Evolutionary conservation across 2,888 invertebrate genomes (phyloP).

Genomic region (Troides oblongomaculatus): DNA sequence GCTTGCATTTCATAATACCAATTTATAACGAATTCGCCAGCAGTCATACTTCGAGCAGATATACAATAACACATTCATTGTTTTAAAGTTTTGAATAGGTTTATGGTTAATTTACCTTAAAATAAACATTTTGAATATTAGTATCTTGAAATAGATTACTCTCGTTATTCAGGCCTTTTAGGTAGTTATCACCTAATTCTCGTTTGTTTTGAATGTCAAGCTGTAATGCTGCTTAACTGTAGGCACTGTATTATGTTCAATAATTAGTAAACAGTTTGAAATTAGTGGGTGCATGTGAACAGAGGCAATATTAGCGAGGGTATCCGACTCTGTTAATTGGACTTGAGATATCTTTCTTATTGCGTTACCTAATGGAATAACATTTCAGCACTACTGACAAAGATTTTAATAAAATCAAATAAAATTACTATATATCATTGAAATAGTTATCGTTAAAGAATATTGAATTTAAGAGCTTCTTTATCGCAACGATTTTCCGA

Average conservation of each 20-base stretch:
- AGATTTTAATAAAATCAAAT: constrained; percentile 13
- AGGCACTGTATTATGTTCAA: background rate
- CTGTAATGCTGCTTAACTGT: background rate
- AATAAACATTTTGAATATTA: too few relatives aligned
- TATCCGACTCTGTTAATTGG: constrained; percentile 32
- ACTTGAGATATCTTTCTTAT: constrained; percentile 43
- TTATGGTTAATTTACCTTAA: too few relatives aligned
- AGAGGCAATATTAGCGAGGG: constrained; percentile 20
- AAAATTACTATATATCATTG: background rate
- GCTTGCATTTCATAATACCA: too few relatives aligned
- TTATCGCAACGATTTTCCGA: too few relatives aligned
- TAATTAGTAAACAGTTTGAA: constrained; percentile 18
- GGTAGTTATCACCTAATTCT: too few relatives aligned
- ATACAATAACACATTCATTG: too few relatives aligned
- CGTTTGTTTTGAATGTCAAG: background rate
- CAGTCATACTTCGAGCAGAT: too few relatives aligned
- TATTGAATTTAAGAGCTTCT: too few relatives aligned
- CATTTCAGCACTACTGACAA: constrained; percentile 40
- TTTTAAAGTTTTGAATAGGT: too few relatives aligned
- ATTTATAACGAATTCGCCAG: too few relatives aligned
- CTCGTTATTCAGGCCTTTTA: background rate
- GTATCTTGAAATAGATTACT: background rate
- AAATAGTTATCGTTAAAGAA: too few relatives aligned
- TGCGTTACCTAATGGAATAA: constrained; percentile 23
- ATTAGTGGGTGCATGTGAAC: constrained; percentile 23